These are phyloP conservation scores for Trachemys scripta DNA, from an alignment of 2,113 vertebrate genomes.

Conservation along the genomic window DNA sequence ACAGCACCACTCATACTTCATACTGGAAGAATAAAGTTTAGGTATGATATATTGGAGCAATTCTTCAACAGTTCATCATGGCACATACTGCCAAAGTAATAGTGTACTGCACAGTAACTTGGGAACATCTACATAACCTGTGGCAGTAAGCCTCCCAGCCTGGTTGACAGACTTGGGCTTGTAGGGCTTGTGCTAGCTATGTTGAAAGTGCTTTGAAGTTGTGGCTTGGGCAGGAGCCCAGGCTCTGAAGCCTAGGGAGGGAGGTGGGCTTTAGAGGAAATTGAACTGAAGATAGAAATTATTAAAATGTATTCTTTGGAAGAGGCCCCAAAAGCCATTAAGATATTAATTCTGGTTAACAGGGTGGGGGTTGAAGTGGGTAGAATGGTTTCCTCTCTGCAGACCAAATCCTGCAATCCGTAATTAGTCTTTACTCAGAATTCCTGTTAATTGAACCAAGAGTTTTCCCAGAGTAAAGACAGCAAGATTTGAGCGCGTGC, in stretches of 20 bases:
- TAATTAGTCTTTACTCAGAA: background rate
- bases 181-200: background rate
- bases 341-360: background rate
- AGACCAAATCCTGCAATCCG: background rate
- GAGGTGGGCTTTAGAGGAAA: background rate
- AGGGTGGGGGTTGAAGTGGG: background rate
- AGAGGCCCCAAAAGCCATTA: background rate
- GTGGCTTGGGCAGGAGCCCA: background rate
- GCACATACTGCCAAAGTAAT: background rate
- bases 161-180: background rate
- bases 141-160: background rate
- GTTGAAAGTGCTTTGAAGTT: background rate
- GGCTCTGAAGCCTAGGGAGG: background rate
- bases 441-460: background rate
- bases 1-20: background rate
- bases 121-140: background rate
- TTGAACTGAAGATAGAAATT: background rate
- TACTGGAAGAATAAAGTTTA: background rate
- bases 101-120: background rate
- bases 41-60: background rate
- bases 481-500: background rate
- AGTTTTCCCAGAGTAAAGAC: background rate
- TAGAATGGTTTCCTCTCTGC: background rate
- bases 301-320: background rate
- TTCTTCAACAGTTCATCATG: background rate